Conservation (phyloP, 2,113 vertebrate genomes). For the Kryptolebias marmoratus region DNA sequence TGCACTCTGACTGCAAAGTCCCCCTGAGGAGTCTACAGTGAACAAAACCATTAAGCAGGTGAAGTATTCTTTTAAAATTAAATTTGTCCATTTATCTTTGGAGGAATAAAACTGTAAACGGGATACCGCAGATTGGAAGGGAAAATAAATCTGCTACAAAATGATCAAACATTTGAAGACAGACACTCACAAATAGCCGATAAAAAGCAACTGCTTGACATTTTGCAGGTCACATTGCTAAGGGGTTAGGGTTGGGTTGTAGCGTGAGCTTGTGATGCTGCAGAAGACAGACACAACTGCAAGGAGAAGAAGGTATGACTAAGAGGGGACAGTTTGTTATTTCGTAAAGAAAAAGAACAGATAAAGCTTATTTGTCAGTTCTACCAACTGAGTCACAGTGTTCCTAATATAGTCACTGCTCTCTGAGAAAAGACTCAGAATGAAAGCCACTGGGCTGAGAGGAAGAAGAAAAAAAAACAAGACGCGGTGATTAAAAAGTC, state of each 20-base stretch:
- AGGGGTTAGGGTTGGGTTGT: not conserved
- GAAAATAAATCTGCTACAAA: not conserved
- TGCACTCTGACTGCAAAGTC: too few relatives aligned
- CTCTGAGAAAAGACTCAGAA: not conserved
- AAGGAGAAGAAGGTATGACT: not conserved
- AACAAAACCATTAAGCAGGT: too few relatives aligned
- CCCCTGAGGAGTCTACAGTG: too few relatives aligned
- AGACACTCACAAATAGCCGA: not conserved
- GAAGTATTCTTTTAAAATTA: too few relatives aligned
- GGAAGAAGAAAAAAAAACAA: not conserved
- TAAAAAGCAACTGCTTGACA: not conserved
- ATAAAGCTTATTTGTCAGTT: not conserved
- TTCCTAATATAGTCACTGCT: not conserved
- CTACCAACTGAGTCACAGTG: not conserved
- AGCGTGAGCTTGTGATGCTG: not conserved
- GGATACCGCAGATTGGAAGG: too few relatives aligned
- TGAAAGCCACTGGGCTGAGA: not conserved
- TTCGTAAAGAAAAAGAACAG: not conserved
- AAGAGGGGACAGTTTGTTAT: not conserved
- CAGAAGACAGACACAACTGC: not conserved
- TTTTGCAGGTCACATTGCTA: not conserved
- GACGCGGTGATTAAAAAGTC: not conserved
- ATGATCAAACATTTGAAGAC: not conserved
- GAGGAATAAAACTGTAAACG: not conserved
- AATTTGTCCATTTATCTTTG: too few relatives aligned